Base-by-base conservation (phyloP, 1,140 invertebrate species). In the Oryctes rhinoceros region DNA sequence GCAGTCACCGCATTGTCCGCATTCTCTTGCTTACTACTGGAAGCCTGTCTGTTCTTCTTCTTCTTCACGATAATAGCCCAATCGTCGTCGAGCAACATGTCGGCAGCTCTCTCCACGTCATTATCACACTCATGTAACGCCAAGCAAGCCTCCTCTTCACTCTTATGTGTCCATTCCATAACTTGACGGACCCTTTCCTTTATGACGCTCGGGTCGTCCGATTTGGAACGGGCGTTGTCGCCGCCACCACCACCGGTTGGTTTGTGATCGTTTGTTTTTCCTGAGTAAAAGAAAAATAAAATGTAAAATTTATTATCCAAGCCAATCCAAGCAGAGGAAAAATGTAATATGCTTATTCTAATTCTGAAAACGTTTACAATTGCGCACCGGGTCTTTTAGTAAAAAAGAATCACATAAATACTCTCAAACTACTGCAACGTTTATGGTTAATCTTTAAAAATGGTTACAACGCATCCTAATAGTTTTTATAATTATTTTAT, bases 41-140 rank as follows among this genome's bases (percentile, higher is more conserved):
- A 85, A 10, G 85, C 81, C 83, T 92, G 91, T 82, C 92, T 90
- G 85, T 92, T 94, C 89, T 96, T 97, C 89, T 96, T 96, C 89
- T 96, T 97, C 88, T 96, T 96, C 35, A 94, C 92, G 80, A 91
- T 92, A 77, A 92, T 94, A 84, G 93, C 91, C 94, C 94, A 96
- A 82, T 89, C 86, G 78, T 92, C 92, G 84, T 96, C 94, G n/a
- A 94, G 88, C 37, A 96, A 90, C 89, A 94, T 93, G 81, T 93
- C 92, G 65, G 93, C 91, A 76, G 96, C 96, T 83, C 91, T 89
- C 83, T 92, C 90, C 80, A 94, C 87, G 87, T 96, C 94, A 84
- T 94, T 92, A 86, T 96, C 94, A 83, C 93, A 93, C 87, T 96
- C 94, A 86, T 96, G 93, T 15, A 96, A 90, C 79, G 94, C 95